Evolutionary conservation across 1,140 invertebrate genomes (phyloP).

Genomic region (Drosophila suzukii): DNA sequence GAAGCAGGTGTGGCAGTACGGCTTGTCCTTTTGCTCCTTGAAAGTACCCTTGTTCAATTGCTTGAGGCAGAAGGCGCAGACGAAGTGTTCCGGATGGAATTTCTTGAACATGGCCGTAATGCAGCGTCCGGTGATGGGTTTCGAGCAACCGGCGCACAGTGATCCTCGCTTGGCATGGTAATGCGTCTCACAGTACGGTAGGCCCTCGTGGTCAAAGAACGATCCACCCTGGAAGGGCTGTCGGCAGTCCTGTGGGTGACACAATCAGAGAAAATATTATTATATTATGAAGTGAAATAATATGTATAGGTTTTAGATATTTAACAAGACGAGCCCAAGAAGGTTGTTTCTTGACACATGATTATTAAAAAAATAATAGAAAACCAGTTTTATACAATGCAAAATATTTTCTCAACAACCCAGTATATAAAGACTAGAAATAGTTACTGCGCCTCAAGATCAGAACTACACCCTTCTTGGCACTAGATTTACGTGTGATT

Average conservation of each 20-base stretch:
- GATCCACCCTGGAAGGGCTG: constrained; percentile 96
- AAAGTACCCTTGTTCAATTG: constrained; percentile 99
- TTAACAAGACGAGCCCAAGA: too few species aligned
- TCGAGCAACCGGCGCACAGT: constrained; percentile 98
- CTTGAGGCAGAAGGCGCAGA: constrained; percentile 96
- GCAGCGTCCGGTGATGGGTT: constrained; percentile 98
- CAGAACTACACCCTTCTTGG: constrained; percentile 17
- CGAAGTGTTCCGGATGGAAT: constrained; percentile 99
- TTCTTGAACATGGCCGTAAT: constrained; percentile 99
- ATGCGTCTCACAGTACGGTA: constrained; percentile 99
- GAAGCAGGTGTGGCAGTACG: constrained; percentile 99
- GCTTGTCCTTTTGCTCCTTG: constrained; percentile 99
- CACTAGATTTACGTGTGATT: constrained; percentile 9
- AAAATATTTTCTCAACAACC: constrained; percentile 13
- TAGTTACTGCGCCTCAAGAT: constrained; percentile 46
- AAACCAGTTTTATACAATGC: too few species aligned
- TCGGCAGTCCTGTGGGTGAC: constrained; percentile 92
- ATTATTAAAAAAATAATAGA: too few species aligned
- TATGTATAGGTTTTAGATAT: too few species aligned
- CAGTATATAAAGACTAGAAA: constrained; percentile 12
- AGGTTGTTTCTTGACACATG: too few species aligned
- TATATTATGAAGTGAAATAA: background rate
- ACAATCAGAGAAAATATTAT: background rate
- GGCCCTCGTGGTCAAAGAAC: constrained; percentile 98
- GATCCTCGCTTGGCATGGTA: constrained; percentile 98